Conservation (phyloP, 2,113 vertebrate genomes). For the Epinephelus lanceolatus region DNA sequence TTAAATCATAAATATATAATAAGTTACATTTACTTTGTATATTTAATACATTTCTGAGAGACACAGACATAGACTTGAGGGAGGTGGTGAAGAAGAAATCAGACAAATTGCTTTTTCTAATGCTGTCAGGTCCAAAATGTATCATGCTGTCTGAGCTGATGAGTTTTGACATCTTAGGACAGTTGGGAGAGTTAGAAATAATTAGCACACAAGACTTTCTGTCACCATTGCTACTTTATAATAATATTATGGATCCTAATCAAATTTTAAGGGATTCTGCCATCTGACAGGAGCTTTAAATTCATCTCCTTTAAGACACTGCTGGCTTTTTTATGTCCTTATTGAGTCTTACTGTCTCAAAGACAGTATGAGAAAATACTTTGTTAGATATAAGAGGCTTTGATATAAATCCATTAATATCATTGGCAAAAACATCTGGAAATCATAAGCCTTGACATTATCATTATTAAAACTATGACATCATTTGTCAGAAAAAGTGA, state of each 20-base stretch:
- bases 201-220: conserved; percentile 6
- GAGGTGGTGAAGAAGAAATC: background rate
- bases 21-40: background rate
- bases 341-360: background rate
- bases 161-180: background rate
- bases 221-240: too few species aligned
- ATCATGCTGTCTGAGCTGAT: conserved; percentile 19
- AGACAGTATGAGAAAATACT: background rate
- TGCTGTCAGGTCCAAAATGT: background rate
- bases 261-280: background rate
- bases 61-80: background rate
- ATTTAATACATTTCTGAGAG: background rate
- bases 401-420: background rate
- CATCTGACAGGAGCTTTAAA: background rate
- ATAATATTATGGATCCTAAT: background rate
- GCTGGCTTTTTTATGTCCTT: background rate
- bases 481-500: too few species aligned
- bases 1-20: background rate
- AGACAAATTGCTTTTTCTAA: conserved; percentile 10
- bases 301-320: background rate
- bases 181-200: background rate
- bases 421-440: background rate
- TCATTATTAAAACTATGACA: background rate
- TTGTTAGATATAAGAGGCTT: background rate
- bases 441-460: background rate